Percentiles rank a stretch among this genome's conserved stretches.
Evolutionary conservation across 2,888 invertebrate species (phyloP).

Genomic region (Ischnus inquisitorius): DNA sequence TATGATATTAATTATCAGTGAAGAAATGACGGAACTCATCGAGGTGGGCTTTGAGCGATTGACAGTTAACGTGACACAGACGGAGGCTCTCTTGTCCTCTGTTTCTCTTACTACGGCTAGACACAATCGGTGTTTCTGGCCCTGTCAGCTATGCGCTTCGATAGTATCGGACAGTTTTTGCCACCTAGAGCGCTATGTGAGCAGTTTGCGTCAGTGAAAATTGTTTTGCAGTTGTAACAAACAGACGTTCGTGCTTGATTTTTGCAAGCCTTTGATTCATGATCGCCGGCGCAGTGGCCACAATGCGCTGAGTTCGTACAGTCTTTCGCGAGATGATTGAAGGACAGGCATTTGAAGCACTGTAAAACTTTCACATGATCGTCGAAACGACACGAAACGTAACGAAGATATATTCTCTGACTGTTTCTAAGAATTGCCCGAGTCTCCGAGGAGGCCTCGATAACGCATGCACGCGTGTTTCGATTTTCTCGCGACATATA

Average conservation of each 20-base stretch:
- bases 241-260: neutral
- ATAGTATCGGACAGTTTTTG: neutral
- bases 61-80: slow-evolving; percentile 8
- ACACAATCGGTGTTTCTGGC: neutral
- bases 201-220: neutral
- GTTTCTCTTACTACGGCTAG: neutral
- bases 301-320: neutral
- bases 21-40: neutral
- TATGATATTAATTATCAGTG: neutral
- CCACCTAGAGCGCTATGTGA: neutral
- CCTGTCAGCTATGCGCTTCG: neutral
- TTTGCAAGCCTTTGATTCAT: neutral
- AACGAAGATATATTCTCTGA: neutral
- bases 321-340: neutral
- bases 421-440: neutral
- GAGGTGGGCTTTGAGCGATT: neutral
- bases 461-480: neutral
- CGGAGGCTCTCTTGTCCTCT: neutral
- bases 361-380: slow-evolving; percentile 13
- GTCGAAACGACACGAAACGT: neutral
- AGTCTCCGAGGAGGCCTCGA: neutral
- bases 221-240: neutral
- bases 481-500: neutral
- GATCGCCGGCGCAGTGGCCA: neutral
- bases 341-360: slow-evolving; percentile 7